These are phyloP conservation scores for Atractosteus spatula DNA, from an alignment of 2,113 vertebrate genomes.

Conservation along the genomic window DNA sequence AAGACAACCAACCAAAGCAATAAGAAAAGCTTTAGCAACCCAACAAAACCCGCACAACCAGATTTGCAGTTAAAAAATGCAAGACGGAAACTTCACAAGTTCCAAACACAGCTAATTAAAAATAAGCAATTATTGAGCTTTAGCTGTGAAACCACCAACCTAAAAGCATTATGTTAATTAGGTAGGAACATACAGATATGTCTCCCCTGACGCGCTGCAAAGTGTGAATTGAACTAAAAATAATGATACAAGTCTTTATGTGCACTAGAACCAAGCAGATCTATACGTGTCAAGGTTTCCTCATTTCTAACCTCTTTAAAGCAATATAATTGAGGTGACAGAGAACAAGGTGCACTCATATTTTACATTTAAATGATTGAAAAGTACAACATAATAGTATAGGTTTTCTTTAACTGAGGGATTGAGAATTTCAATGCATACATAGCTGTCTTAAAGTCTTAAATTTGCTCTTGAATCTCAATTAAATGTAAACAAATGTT, in stretches of 20 bases:
- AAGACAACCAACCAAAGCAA: slow-evolving; percentile 8
- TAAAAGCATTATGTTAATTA: slow-evolving; percentile 30
- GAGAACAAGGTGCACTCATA: no score
- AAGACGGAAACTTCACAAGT: neutral
- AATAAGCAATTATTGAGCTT: slow-evolving; percentile 24
- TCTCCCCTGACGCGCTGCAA: slow-evolving; percentile 18
- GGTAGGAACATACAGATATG: slow-evolving; percentile 19
- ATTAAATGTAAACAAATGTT: no score
- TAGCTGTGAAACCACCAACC: slow-evolving; percentile 18
- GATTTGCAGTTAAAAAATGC: slow-evolving; percentile 17
- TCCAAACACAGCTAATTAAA: slow-evolving; percentile 35
- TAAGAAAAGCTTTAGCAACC: slow-evolving; percentile 19
- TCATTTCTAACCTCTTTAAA: neutral
- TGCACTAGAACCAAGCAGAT: neutral
- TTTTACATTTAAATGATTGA: no score
- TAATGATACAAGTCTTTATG: slow-evolving; percentile 12
- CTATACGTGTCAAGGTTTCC: neutral
- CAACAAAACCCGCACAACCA: slow-evolving; percentile 18
- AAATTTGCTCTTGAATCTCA: no score
- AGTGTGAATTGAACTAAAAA: slow-evolving; percentile 42
- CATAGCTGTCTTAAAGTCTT: no score
- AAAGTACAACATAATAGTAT: no score
- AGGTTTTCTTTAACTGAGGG: no score
- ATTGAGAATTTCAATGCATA: no score
- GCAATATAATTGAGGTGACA: no score